These are phyloP conservation scores for Lutraria lutraria DNA, from an alignment of 2,888 invertebrate genomes.

Conservation along the genomic window DNA sequence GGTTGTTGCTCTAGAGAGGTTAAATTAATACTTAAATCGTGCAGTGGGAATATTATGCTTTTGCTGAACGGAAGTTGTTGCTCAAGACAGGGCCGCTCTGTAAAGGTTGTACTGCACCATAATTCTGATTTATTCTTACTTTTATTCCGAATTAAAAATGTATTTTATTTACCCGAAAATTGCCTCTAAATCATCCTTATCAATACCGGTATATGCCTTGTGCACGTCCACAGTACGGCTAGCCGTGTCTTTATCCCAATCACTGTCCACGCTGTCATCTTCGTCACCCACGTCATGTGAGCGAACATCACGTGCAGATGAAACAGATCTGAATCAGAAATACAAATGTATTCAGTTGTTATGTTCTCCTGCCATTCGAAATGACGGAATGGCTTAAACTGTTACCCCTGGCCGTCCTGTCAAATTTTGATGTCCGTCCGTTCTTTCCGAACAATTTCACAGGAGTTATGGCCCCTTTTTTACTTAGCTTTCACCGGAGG, in stretches of 20 bases:
- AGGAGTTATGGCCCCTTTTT: background rate
- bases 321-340: background rate
- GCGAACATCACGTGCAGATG: background rate
- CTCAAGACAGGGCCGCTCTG: too few species aligned
- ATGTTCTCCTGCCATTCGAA: too few species aligned
- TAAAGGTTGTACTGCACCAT: too few species aligned
- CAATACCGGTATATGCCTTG: background rate
- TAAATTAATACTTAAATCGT: too few species aligned
- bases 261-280: background rate
- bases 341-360: background rate
- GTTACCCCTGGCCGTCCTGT: too few species aligned
- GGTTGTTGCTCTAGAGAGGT: too few species aligned
- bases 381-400: too few species aligned
- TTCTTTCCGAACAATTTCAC: too few species aligned
- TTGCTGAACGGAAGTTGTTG: too few species aligned
- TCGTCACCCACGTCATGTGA: background rate
- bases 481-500: background rate
- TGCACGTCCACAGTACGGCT: background rate
- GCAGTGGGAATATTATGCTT: too few species aligned
- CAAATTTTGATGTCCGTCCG: too few species aligned
- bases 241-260: background rate
- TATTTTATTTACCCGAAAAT: background rate
- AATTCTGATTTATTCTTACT: too few species aligned
- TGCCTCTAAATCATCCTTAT: background rate
- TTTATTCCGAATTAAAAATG: background rate